Evolutionary conservation across 2,797 vertebrate genomes (phyloP), one percentile per base, ranked within the genome.

Genomic region (Chiroxiphia lanceolata): DNA sequence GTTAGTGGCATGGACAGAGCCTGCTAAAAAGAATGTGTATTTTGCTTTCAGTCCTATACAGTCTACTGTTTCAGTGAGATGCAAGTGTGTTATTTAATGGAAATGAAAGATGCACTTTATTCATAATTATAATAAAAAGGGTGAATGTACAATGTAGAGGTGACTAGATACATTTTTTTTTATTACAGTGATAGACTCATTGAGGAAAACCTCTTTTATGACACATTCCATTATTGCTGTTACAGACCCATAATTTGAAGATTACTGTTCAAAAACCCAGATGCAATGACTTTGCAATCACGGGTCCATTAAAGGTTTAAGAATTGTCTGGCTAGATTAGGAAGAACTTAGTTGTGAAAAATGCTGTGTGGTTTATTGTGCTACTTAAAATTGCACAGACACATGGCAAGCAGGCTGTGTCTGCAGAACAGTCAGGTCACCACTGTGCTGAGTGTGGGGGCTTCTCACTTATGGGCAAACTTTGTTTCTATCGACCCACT

Each of bases 231-330:
- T 85, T 84, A 87, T 63, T 85, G 63, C 42, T 65, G 75, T 92
- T 96, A 83, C 79, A 94, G 87, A 82, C 56, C 80, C 15, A 10
- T 95, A 90, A 95, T 97, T 97, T 96, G 80, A 95, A 95, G 89
- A 97, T 95, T 83, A 91, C 77, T 77, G 61, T 90, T 93, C 64
- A 87, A 67, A 95, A 94, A 45, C 53, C 36, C 78, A 94, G 93
- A 90, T 48, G 3, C 96, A 96, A 91, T 91, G 61, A 90, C 95
- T 97, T 97, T 95, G 83, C 78, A 91, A 83, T 91, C 36, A 27
- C 15, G 18, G 51, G 38, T 51, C 86, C 91, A 84, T 97, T 96
- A 95, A 88, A 87, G 59, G 33, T 95, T 92, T 93, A 86, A 92
- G 84, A 96, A 69, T 63, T 77, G 82, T 61, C 72, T 74, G 36